Base-by-base conservation (phyloP, 2,888 invertebrate species). In the Aporophyla nigra region DNA sequence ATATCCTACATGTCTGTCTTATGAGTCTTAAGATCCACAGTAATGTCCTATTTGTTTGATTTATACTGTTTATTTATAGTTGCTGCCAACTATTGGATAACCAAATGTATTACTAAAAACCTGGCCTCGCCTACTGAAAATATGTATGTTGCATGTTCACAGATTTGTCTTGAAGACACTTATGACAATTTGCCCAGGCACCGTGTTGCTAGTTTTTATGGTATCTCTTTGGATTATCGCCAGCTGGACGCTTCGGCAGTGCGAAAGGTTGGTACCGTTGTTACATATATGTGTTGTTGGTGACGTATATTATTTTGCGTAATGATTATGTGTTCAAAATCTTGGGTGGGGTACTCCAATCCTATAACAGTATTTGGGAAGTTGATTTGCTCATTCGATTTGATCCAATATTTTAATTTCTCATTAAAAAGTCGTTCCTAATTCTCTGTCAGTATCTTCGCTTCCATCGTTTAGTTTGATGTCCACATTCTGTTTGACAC, bases 111-210 rank as follows among this genome's bases (percentile, higher is more conserved):
- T 43, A 33, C 16, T 21, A 3, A 61, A 43, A 43, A 0, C 12
- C 5, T 33, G 33, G 3, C 6, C n/a, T 53, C 33, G 6, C 16
- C 5, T n/a, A 46, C 14, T 40, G 33, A 19, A 14, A 78, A 33
- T 71, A 19, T 72, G 16, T 46, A 4, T 43, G 33, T 73, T 59
- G 21, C 27, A 24, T 69, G 54, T 91, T 93, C 88, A 43, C 97
- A 97, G 98, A 94, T 99, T 99, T 97, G 99, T 99, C 92, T 97
- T 99, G 93, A 99, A 99, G 97, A 99, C 99, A 84, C 97, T 99
- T 90, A 99, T 99, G 99, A 99, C 99, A 94, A 99, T 99, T 95
- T 99, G 99, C 96, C 99, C 99, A 74, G 99, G 98, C 95, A 99
- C 98, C 85, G 99, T 99, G 90, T 98, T 99, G 91, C 97, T 99